Percentiles rank a stretch among this genome's conserved stretches.
Conservation (phyloP, 2,888 invertebrate species). For the Eucera pruinosa region DNA sequence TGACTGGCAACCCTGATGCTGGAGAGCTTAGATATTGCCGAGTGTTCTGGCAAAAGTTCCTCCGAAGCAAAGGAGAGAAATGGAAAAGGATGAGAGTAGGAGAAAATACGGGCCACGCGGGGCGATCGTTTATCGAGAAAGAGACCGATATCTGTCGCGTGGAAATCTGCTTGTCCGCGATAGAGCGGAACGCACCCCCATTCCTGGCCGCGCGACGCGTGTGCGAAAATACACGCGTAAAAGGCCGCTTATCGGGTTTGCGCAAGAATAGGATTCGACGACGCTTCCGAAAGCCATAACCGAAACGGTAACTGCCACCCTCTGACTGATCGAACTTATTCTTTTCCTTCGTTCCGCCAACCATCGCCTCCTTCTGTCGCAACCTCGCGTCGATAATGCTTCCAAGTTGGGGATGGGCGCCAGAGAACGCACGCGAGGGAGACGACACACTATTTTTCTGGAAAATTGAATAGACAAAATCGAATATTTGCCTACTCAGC, state of each 20-base stretch:
- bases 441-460: constrained; percentile 78
- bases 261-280: constrained; percentile 84
- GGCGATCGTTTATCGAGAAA: constrained; percentile 48
- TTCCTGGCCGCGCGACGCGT: constrained; percentile 63
- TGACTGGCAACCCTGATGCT: neutral
- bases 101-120: constrained; percentile 29
- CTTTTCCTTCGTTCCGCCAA: constrained; percentile 72
- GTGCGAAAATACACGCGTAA: constrained; percentile 78
- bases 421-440: neutral
- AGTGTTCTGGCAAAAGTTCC: neutral
- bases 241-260: constrained; percentile 84
- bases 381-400: constrained; percentile 74
- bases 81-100: constrained; percentile 18
- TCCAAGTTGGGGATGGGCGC: constrained; percentile 42
- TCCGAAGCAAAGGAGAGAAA: constrained; percentile 68
- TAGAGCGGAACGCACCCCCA: constrained; percentile 37
- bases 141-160: constrained; percentile 39
- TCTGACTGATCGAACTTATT: constrained; percentile 84
- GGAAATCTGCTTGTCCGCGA: constrained; percentile 45
- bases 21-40: neutral
- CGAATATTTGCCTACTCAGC: constrained; percentile 74
- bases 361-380: constrained; percentile 41
- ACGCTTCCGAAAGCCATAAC: constrained; percentile 84
- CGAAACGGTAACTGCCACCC: constrained; percentile 84
- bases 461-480: constrained; percentile 83